These are phyloP conservation scores for Xiphophorus hellerii DNA, from an alignment of 2,113 vertebrate genomes.

Conservation along the genomic window DNA sequence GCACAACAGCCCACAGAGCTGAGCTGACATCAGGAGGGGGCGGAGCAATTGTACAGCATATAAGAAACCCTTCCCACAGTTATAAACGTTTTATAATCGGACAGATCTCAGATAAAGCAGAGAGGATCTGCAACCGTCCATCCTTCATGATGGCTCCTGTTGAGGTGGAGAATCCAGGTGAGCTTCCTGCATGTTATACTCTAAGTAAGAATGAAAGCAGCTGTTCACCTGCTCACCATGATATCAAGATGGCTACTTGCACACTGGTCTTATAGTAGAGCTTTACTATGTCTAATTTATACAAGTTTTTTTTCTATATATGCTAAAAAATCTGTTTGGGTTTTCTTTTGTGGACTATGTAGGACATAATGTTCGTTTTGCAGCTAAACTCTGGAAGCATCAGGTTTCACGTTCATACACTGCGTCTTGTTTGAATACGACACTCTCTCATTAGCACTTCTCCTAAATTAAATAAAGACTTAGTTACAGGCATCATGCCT, in stretches of 20 bases:
- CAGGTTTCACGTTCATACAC: not conserved
- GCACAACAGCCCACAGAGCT: not conserved
- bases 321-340: not conserved
- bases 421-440: not conserved
- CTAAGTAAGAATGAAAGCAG: not conserved
- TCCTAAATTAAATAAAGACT: not conserved
- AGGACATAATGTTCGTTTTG: slow-evolving; percentile 15
- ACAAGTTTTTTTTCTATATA: not conserved
- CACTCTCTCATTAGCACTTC: not conserved
- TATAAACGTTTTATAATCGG: not conserved
- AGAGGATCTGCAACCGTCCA: not conserved
- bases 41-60: not conserved
- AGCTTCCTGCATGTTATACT: not conserved
- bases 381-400: not conserved
- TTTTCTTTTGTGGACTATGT: not conserved
- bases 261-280: not conserved
- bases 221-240: not conserved
- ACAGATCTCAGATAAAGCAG: not conserved
- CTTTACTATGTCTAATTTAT: not conserved
- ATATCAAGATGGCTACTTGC: not conserved
- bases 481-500: not conserved
- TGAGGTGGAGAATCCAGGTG: slow-evolving; percentile 27
- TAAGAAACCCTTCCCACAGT: not conserved
- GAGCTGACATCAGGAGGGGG: not conserved
- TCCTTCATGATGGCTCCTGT: slow-evolving; percentile 27